Percentiles rank a stretch among this genome's conserved stretches.
Conservation (phyloP, 2,797 vertebrate species). For the Sternarchorhynchus goeldii region DNA sequence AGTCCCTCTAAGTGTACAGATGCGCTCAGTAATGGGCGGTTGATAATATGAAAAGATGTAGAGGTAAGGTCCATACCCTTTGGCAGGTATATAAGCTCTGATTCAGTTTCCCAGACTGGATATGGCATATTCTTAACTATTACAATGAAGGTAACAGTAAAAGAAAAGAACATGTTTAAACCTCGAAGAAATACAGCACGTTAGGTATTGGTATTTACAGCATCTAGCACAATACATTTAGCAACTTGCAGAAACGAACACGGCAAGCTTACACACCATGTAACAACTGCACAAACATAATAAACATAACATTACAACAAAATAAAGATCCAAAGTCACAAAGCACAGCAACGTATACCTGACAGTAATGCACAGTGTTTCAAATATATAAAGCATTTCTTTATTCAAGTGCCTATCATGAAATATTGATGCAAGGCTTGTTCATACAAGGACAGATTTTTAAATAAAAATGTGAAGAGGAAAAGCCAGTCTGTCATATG, state of each 20-base stretch:
- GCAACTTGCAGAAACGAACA: background rate
- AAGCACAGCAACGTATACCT: background rate
- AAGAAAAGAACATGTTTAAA: background rate
- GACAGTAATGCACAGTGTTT: background rate
- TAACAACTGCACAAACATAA: background rate
- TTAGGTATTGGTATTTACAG: background rate
- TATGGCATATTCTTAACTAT: too few relatives aligned
- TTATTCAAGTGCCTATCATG: background rate
- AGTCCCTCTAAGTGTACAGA: background rate
- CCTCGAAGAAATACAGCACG: background rate
- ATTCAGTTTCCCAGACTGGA: background rate
- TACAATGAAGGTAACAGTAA: background rate
- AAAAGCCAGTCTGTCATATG: slow-evolving; percentile 24
- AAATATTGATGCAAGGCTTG: background rate
- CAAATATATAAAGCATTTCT: too few relatives aligned
- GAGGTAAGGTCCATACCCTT: background rate
- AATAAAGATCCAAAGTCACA: slow-evolving; percentile 3
- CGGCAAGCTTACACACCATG: background rate
- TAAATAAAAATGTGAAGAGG: slow-evolving; percentile 7
- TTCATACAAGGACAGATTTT: background rate
- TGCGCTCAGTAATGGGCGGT: background rate
- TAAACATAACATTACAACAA: background rate
- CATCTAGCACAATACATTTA: background rate
- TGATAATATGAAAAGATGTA: background rate
- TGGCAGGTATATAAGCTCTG: background rate